Percentiles rank a stretch among this genome's conserved stretches.
These are phyloP conservation scores for Toxotes jaculatrix DNA, from an alignment of 2,113 vertebrate genomes.

Conservation along the genomic window DNA sequence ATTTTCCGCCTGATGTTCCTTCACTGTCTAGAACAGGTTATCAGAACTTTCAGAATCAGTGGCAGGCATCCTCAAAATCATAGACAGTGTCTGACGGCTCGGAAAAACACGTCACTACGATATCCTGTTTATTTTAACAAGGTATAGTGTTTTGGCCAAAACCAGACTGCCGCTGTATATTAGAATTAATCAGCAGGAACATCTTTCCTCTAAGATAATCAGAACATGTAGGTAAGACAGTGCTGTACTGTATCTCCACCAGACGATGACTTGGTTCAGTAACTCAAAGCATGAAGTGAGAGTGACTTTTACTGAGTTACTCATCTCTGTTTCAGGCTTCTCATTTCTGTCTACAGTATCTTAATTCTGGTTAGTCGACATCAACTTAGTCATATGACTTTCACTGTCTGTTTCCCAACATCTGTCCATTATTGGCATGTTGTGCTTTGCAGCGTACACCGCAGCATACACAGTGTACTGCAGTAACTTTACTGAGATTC, in stretches of 20 bases:
- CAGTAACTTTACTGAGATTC: slow-evolving; percentile 20
- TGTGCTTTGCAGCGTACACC: slow-evolving; percentile 14
- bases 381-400: slow-evolving; percentile 78
- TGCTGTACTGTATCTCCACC: not conserved
- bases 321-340: slow-evolving; percentile 69
- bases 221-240: slow-evolving; percentile 17
- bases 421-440: slow-evolving; percentile 19
- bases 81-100: slow-evolving; percentile 59
- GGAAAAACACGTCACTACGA: slow-evolving; percentile 80
- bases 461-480: slow-evolving; percentile 4
- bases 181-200: slow-evolving; percentile 56
- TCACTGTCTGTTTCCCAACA: slow-evolving; percentile 63
- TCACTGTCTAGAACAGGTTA: slow-evolving; percentile 58
- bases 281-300: slow-evolving; percentile 57
- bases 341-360: slow-evolving; percentile 82
- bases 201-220: slow-evolving; percentile 58
- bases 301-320: slow-evolving; percentile 78
- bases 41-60: slow-evolving; percentile 75
- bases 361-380: slow-evolving; percentile 61
- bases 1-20: slow-evolving; percentile 78
- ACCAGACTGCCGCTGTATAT: slow-evolving; percentile 45
- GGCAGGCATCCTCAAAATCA: slow-evolving; percentile 71
- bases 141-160: slow-evolving; percentile 61
- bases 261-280: slow-evolving; percentile 35
- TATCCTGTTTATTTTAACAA: slow-evolving; percentile 81